Base-by-base conservation (phyloP, 1,140 invertebrate genomes). In the Hycleus phaleratus region DNA sequence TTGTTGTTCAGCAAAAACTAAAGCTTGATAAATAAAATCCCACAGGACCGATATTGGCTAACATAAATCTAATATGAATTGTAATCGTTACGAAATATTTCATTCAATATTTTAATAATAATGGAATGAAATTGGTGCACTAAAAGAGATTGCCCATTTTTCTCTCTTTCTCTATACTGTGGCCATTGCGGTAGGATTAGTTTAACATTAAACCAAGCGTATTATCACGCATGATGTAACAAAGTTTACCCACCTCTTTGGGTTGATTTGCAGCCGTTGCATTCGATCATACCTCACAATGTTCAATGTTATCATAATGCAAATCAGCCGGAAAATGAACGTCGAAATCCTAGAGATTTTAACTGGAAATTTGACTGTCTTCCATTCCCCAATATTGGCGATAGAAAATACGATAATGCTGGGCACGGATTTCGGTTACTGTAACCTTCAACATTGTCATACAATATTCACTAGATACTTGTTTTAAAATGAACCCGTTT, bases 401-500 rank as follows among this genome's bases (percentile, higher is more conserved):
- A 18, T 18, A 18, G 18, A 18, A 18, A 18, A 18, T 18, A 18
- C 18, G 46, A 32, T 26, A 26, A 48, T 48, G 46, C 46, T 6
- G n/a, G 26, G 46, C 24, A 26, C 46, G 46, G 25, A 48, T 48
- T 48, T 48, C 26, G 46, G 38, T 25, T 26, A n/a, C 26, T 25
- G 46, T 48, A 48, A 48, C 46, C 32, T 32, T 48, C 24, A n/a
- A 32, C 46, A 48, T 48, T 48, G 46, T 48, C 46, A 48, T 48
- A 48, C 46, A 48, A 48, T 48, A 48, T 48, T 48, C 26, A 48
- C 38, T 25, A 12, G 26, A 48, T 48, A 48, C 9, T 9, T 25
- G 11, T 32, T 10, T 46, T 48, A 38, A 48, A 48, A 48, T 48
- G 46, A 32, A 26, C 46, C 26, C 46, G 46, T 48, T 48, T 25